Evolutionary conservation across 2,113 vertebrate species (phyloP).

Genomic region (Rallus limicola): DNA sequence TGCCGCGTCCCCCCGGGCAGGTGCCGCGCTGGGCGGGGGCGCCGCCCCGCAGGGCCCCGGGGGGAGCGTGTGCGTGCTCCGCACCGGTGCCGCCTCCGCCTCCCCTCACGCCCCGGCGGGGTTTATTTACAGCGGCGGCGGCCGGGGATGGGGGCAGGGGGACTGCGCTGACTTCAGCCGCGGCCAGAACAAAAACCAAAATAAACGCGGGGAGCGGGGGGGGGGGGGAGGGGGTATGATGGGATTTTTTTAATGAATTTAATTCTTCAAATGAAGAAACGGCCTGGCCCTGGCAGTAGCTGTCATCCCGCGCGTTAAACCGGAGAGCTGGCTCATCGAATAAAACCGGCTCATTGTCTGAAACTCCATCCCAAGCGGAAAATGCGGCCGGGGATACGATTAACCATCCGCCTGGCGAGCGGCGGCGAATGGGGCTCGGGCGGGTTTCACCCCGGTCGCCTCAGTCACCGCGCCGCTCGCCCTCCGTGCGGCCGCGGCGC

Average conservation of each 20-base stretch:
- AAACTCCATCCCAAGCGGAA: constrained; percentile 75
- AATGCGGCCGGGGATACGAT: constrained; percentile 81
- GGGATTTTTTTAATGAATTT: too few species aligned
- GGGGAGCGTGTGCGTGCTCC: not conserved
- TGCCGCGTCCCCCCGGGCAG: not conserved
- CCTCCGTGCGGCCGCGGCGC: constrained; percentile 10
- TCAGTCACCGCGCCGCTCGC: constrained; percentile 44
- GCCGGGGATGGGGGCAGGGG: not conserved
- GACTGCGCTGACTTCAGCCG: constrained; percentile 30
- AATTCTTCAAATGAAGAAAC: not conserved
- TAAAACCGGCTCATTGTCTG: constrained; percentile 76
- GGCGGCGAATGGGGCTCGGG: constrained; percentile 65
- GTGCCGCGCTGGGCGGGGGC: not conserved
- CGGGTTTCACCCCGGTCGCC: constrained; percentile 61
- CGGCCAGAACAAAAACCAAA: constrained; percentile 63
- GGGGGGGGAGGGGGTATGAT: too few species aligned
- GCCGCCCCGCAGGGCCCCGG: not conserved
- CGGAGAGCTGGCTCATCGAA: constrained; percentile 73
- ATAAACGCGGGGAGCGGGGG: too few species aligned
- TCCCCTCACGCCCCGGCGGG: not conserved
- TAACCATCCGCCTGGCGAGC: constrained; percentile 80
- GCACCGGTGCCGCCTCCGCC: not conserved
- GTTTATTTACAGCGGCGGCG: not conserved
- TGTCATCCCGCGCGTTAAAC: constrained; percentile 74
- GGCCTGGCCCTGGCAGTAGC: constrained; percentile 39